Conservation (phyloP, 1,140 invertebrate species). For the Aphelenchoides fujianensis region DNA sequence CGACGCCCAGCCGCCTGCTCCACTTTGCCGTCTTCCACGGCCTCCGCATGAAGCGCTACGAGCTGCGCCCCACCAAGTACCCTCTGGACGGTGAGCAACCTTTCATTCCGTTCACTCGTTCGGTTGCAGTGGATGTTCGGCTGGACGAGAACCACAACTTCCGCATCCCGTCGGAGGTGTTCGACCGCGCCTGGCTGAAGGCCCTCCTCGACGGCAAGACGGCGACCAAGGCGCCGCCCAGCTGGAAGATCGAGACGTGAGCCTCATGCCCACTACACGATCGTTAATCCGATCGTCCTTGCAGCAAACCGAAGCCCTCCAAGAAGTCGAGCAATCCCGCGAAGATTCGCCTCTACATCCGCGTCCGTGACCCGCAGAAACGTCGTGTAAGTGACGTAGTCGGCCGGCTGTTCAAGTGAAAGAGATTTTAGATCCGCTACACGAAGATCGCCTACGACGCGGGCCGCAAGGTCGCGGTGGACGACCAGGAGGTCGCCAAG, state of each 20-base stretch:
- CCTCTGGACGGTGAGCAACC: background rate
- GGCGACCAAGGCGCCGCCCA: background rate
- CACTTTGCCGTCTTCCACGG: background rate
- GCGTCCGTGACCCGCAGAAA: background rate
- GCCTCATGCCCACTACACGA: background rate
- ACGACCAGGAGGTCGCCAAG: background rate
- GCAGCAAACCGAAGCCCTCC: background rate
- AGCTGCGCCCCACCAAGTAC: background rate
- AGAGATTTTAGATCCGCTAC: background rate
- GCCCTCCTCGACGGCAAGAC: background rate
- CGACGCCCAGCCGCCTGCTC: background rate
- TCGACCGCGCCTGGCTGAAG: background rate
- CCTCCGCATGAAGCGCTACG: background rate
- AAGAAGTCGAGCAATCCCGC: background rate
- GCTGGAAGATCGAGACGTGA: background rate
- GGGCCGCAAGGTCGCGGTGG: background rate
- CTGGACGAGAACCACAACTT: background rate
- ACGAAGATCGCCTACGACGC: background rate
- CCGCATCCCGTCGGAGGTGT: background rate
- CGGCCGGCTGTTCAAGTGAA: too few species aligned
- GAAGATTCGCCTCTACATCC: background rate
- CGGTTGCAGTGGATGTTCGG: background rate
- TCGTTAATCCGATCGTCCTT: too few species aligned
- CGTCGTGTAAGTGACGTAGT: background rate
- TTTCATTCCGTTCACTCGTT: background rate